Evolutionary conservation across 2,113 vertebrate species (phyloP), one percentile per base, ranked within the genome.

Genomic region (Trematocara nigrifrons): DNA sequence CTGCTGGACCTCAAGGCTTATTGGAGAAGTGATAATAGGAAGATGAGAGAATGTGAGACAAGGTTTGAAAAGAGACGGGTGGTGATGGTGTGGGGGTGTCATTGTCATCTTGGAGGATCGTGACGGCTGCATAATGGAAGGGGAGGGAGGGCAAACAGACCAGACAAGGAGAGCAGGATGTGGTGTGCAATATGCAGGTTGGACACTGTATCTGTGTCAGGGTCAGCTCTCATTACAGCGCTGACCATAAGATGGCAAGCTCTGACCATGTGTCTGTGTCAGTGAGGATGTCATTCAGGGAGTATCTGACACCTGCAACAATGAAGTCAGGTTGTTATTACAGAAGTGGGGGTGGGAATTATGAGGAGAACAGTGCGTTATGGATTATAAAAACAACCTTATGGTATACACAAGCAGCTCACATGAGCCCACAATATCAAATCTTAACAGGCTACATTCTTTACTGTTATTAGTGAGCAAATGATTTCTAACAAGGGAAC

Each of bases 181-280:
- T 31, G 80, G 57, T 6, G 13, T 6, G 77, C 79, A 85, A 53
- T 85, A 81, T 69, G 77, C 22, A n/a, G 59, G 53, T 83, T 49
- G 81, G 86, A 86, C 77, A 81, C 71, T 20, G 13, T 49, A 79
- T 89, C 82, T 82, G 79, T 89, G 89, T 89, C 83, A 83, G 90
- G 85, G 91, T 92, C 89, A 85, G 74, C 82, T 84, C 88, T 93
- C 80, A 90, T 92, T 92, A 92, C 79, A 81, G 61, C 20, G 74
- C 56, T 9, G 76, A 49, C 22, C 47, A 53, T 38, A 54, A 35
- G 76, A 79, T 82, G 57, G 49, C 26, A 42, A 77, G 69, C 42
- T 64, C 20, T 31, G 79, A 80, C 38, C 69, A 15, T 80, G 85
- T 85, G 85, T 86, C 82, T 29, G 10, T 52, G 45, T 38, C 20